Percentiles rank a stretch among this genome's conserved stretches.
phyloP scores from a whole-genome alignment of 2,888 invertebrate species.

The Drosophila dives region DNA sequence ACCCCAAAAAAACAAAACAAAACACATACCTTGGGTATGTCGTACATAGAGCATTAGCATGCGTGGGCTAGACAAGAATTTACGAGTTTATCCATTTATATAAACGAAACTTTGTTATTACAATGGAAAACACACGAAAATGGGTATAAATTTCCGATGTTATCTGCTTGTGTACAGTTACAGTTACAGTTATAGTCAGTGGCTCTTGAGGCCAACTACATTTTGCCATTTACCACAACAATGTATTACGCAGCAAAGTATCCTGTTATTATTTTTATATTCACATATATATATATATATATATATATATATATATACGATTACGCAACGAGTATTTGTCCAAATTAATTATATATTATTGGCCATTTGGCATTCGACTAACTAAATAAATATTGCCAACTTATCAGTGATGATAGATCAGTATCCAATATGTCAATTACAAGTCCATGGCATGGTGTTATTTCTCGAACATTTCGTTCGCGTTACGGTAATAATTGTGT shows the following conservation, averaged over 20 bases:
- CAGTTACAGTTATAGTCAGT: conserved; percentile 2
- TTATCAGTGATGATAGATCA: conserved; percentile 36
- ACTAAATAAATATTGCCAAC: conserved; percentile 25
- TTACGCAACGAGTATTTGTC: conserved; percentile 16
- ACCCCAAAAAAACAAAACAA: neutral
- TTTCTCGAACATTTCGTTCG: conserved; percentile 49
- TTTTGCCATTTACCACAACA: neutral
- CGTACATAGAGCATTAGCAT: conserved; percentile 15
- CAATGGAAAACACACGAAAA: conserved; percentile 59
- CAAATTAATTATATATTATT: conserved; percentile 36
- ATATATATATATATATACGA: neutral
- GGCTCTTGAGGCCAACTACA: neutral
- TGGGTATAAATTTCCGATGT: conserved; percentile 58
- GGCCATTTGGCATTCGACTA: conserved; percentile 19
- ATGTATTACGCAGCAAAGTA: conserved; percentile 4
- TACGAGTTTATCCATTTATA: conserved; percentile 56
- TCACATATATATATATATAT: neutral
- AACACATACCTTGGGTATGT: conserved; percentile 5
- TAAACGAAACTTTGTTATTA: conserved; percentile 65
- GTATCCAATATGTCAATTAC: conserved; percentile 51
- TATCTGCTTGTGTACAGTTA: conserved; percentile 43
- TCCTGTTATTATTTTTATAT: neutral
- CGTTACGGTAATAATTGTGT: conserved; percentile 67
- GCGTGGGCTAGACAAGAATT: conserved; percentile 49
- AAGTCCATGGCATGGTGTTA: conserved; percentile 22